phyloP scores from a whole-genome alignment of 2,113 vertebrate genomes.

The Tenebrosternarchus preto region DNA sequence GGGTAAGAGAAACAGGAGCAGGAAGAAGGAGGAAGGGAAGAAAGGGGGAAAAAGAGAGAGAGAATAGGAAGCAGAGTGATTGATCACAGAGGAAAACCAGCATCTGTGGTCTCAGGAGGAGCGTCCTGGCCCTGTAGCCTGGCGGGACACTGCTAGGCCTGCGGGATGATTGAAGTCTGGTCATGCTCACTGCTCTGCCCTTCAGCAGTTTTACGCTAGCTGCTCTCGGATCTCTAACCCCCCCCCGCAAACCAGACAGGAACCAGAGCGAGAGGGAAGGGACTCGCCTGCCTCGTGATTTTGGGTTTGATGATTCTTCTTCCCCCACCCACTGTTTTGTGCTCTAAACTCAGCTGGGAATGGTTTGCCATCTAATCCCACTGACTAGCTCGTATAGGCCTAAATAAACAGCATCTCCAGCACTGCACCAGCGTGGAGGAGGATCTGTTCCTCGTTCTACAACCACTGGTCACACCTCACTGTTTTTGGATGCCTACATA shows the following conservation, averaged over 20 bases:
- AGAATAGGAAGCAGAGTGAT: slow-evolving; percentile 69
- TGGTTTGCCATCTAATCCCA: not conserved
- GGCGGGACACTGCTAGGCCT: not conserved
- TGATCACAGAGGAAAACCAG: slow-evolving; percentile 68
- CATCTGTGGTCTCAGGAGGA: slow-evolving; percentile 34
- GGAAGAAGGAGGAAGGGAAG: slow-evolving; percentile 49
- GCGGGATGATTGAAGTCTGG: slow-evolving; percentile 34
- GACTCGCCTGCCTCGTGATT: not conserved
- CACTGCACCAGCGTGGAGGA: no score
- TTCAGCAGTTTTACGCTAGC: not conserved
- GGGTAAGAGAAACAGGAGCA: slow-evolving; percentile 54
- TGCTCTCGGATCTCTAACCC: not conserved
- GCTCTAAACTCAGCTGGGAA: not conserved
- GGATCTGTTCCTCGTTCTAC: no score
- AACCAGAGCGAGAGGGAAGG: no score
- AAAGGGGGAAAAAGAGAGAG: slow-evolving; percentile 63
- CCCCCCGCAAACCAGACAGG: not conserved
- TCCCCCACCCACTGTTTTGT: no score
- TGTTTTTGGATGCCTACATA: slow-evolving; percentile 32
- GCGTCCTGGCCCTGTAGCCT: slow-evolving; percentile 31
- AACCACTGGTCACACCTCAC: no score
- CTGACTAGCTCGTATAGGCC: not conserved
- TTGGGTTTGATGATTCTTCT: not conserved
- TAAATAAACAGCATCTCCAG: no score
- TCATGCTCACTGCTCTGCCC: slow-evolving; percentile 39